phyloP scores from a whole-genome alignment of 1,140 invertebrate genomes.

The Papilio glaucus region DNA sequence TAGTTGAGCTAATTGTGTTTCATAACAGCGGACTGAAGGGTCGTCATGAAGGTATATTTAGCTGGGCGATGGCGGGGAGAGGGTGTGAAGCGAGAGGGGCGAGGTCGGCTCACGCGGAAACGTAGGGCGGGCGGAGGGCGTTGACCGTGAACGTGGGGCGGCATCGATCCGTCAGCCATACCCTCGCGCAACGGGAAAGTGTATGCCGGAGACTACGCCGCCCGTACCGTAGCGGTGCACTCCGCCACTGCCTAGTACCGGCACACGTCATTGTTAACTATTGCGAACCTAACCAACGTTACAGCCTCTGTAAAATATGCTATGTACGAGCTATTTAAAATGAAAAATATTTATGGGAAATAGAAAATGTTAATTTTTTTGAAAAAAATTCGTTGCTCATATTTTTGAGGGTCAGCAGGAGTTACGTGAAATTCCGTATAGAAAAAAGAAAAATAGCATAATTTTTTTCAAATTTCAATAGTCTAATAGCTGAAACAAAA shows the following conservation, averaged over 20 bases:
- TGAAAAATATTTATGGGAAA: background rate
- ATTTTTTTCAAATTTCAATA: no score
- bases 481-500: no score
- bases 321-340: background rate
- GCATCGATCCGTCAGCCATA: slow-evolving; percentile 80
- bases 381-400: no score
- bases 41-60: slow-evolving; percentile 74
- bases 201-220: slow-evolving; percentile 46
- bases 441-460: no score
- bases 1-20: slow-evolving; percentile 79
- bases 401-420: no score
- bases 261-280: background rate
- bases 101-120: slow-evolving; percentile 69
- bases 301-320: background rate
- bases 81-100: slow-evolving; percentile 40
- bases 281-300: background rate
- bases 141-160: slow-evolving; percentile 82
- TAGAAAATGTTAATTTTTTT: no score
- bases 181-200: slow-evolving; percentile 80
- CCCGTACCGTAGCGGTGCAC: slow-evolving; percentile 25
- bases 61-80: slow-evolving; percentile 47
- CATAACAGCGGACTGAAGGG: slow-evolving; percentile 74
- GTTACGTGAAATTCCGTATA: no score
- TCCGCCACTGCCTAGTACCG: background rate
- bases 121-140: slow-evolving; percentile 81